Base-by-base conservation (phyloP, 2,888 invertebrate genomes). In the Eudasyphora cyanicolor region DNA sequence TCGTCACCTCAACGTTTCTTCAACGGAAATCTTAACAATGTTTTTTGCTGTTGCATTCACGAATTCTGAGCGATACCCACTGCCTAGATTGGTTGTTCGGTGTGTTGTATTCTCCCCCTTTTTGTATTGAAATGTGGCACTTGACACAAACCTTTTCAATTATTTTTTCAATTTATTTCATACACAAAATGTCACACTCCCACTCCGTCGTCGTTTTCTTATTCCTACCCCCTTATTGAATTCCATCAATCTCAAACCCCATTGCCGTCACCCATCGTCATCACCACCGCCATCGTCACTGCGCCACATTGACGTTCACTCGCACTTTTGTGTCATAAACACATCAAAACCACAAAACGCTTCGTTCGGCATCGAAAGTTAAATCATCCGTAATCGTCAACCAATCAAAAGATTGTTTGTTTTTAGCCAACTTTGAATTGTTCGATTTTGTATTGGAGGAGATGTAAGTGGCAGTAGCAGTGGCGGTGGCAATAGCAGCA, bases 111-210 rank as follows among this genome's bases (percentile, higher is more conserved):
- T 64, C 60, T 78, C 4, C 32, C 32, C 32, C 8, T 8, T 4
- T 4, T 32, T 6, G 4, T 21, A 64, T 73, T 54, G 64, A 49
- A 71, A 69, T 75, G 73, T 76, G 85, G 84, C 89, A 90, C 91
- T 91, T 90, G 89, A 90, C 89, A 88, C 90, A 89, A 81, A 90
- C 87, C 90, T 87, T 90, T 90, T 91, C 89, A 90, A 90, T 89
- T 91, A 89, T 90, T 89, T 89, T 90, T 90, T 88, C 89, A 90
- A 89, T 90, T 90, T 89, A 89, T 88, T 89, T 74, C 79, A 54
- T 67, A 76, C 67, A 71, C 17, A 29, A 77, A 73, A 83, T 69
- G 73, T 51, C 38, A 54, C 77, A 77, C 27, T 76, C 71, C 57
- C n/a, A n/a, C n/a, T n/a, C n/a, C 71, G 49, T 74, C 69, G 49